These are phyloP conservation scores for Limnephilus lunatus DNA, from an alignment of 2,888 invertebrate species.

Conservation along the genomic window DNA sequence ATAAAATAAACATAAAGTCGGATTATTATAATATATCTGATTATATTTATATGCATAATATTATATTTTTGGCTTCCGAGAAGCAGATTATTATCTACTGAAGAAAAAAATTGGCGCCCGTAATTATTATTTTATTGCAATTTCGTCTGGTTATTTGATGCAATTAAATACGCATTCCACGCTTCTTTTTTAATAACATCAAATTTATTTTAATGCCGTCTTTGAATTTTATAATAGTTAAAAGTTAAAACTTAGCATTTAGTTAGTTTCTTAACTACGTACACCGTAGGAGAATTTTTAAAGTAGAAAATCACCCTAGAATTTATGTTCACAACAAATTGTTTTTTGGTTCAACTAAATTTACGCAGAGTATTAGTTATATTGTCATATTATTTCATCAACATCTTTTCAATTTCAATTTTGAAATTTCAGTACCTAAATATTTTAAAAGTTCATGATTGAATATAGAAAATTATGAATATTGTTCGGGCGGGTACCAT, in stretches of 20 bases:
- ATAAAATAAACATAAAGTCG: conserved; percentile 30
- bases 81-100: neutral
- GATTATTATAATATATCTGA: conserved; percentile 3
- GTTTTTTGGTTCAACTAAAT: too few species aligned
- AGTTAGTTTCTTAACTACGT: too few species aligned
- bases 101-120: conserved; percentile 7
- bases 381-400: too few species aligned
- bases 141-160: neutral
- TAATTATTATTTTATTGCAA: neutral
- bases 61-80: conserved; percentile 15
- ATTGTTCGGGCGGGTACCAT: neutral
- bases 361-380: too few species aligned
- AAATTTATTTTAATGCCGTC: neutral
- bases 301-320: too few species aligned
- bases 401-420: too few species aligned
- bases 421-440: too few species aligned
- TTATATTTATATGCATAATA: neutral
- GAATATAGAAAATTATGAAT: neutral
- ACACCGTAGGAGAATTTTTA: too few species aligned
- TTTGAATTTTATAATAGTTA: neutral
- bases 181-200: neutral
- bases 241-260: too few species aligned
- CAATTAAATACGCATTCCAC: conserved; percentile 10
- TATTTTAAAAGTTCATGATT: neutral
- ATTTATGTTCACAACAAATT: too few species aligned